These are phyloP conservation scores for Argynnis bischoffii DNA, from an alignment of 2,888 invertebrate species.

Conservation along the genomic window DNA sequence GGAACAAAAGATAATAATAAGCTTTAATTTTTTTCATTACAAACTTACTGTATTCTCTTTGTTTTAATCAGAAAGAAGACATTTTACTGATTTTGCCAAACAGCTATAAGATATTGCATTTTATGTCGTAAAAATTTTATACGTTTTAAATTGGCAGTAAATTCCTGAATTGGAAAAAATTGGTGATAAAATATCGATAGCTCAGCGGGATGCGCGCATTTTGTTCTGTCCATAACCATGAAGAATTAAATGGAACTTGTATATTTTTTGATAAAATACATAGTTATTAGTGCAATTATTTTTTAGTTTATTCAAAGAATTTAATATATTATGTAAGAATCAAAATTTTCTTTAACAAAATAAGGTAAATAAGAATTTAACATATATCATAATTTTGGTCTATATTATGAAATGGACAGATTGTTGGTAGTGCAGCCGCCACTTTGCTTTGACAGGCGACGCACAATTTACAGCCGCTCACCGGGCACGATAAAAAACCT, in stretches of 20 bases:
- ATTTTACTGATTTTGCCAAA: constrained; percentile 16
- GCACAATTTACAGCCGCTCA: constrained; percentile 76
- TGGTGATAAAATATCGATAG: constrained; percentile 44
- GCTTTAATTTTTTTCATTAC: not conserved
- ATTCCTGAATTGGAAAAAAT: constrained; percentile 51
- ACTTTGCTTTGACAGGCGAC: constrained; percentile 70
- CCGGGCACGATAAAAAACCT: constrained; percentile 74
- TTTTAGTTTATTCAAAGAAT: no score
- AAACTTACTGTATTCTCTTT: not conserved
- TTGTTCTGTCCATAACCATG: constrained; percentile 15
- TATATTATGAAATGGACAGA: constrained; percentile 34
- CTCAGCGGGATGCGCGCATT: constrained; percentile 30
- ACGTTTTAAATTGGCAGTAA: constrained; percentile 52
- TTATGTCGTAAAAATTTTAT: constrained; percentile 46
- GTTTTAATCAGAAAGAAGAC: constrained; percentile 16
- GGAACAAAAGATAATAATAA: constrained; percentile 9
- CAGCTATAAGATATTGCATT: constrained; percentile 22
- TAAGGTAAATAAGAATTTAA: no score
- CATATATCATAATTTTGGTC: not conserved
- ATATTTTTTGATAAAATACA: no score
- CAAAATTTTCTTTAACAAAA: no score
- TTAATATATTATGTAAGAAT: not conserved
- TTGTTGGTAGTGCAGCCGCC: constrained; percentile 31
- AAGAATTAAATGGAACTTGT: not conserved
- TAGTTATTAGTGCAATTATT: no score